Conservation (phyloP, 2,888 invertebrate genomes). For the Drosophila pseudotakahashii region DNA sequence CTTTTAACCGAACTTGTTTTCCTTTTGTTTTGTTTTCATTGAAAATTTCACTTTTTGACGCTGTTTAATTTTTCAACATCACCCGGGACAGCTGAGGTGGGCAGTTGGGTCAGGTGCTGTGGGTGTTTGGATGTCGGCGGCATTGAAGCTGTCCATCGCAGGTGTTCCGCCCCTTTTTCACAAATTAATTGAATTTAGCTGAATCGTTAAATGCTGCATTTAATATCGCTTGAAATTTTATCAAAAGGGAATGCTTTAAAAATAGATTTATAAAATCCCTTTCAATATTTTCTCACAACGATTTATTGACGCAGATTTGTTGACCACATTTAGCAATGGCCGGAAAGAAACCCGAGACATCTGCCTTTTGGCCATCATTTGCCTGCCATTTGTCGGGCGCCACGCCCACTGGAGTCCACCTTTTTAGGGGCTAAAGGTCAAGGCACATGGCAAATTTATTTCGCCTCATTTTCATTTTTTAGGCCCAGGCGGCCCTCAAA, state of each 20-base stretch:
- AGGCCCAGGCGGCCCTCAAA: slow-evolving; percentile 3
- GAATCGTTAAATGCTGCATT: too few species aligned
- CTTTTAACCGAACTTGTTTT: slow-evolving; percentile 1
- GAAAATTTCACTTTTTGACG: slow-evolving; percentile 16
- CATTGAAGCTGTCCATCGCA: slow-evolving; percentile 34
- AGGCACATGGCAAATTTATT: slow-evolving; percentile 42
- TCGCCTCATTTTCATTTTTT: neutral
- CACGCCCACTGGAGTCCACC: slow-evolving; percentile 48
- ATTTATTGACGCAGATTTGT: neutral
- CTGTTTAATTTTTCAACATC: slow-evolving; percentile 35
- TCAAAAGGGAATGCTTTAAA: neutral
- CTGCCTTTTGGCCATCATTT: slow-evolving; percentile 8
- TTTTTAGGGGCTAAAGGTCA: slow-evolving; percentile 52
- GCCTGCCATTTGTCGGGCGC: slow-evolving; percentile 17
- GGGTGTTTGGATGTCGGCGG: slow-evolving; percentile 7
- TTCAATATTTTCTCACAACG: neutral
- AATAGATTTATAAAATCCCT: neutral
- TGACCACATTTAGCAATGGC: slow-evolving; percentile 5
- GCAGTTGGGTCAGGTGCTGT: neutral
- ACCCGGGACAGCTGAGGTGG: slow-evolving; percentile 16
- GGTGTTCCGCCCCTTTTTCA: slow-evolving; percentile 10
- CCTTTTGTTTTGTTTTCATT: slow-evolving; percentile 16
- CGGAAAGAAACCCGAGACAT: slow-evolving; percentile 2
- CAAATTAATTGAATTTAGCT: slow-evolving; percentile 24
- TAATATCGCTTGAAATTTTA: neutral